Base-by-base conservation (phyloP, 2,113 vertebrate genomes). In the Oncorhynchus clarkii region DNA sequence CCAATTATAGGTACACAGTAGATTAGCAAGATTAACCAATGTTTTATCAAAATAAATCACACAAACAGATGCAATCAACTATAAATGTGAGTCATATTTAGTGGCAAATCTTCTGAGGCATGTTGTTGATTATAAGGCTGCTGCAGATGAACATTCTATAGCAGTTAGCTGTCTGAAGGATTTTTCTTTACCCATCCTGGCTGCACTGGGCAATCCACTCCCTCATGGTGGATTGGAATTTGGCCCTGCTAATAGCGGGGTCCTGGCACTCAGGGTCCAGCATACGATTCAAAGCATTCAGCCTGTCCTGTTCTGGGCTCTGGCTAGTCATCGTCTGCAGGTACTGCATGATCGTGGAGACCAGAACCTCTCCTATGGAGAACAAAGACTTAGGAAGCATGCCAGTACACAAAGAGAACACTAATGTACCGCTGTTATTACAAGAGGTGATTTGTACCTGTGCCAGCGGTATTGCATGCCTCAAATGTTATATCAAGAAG, bases 401-500 rank as follows among this genome's bases (percentile, higher is more conserved):
- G 14, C 60, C 6, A 39, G 49, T 59, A 26, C 12, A 27, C 29
- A n/a, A 6, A 31, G 67, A 68, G n/a, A 16, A 48, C 3, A 49
- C 3, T 49, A 24, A 29, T 24, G 11, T 57, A 5, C 18, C 3
- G 8, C 27, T 72, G 70, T 34, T 16, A 27, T 60, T 26, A 62
- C 16, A 67, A 78, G 64, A 39, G 18, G 54, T 1, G 24, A 11
- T 20, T 5, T 49, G 13, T 83, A 94, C 93, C 93, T 92, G 85
- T 84, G 71, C 70, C 88, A 54, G 81, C 72, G 26, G 81, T 76
- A 9, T 89, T 89, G 76, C 93, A 93, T 0, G 89, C 71, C 64
- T 92, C 85, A 81, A 93, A 94, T 80, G 92, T 91, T 20, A 94
- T 89, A 66, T 94, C 90, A 45, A 94, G 84, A 39, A 94, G 89